phyloP scores from a whole-genome alignment of 2,113 vertebrate species.

The Bolborhynchus lineola region DNA sequence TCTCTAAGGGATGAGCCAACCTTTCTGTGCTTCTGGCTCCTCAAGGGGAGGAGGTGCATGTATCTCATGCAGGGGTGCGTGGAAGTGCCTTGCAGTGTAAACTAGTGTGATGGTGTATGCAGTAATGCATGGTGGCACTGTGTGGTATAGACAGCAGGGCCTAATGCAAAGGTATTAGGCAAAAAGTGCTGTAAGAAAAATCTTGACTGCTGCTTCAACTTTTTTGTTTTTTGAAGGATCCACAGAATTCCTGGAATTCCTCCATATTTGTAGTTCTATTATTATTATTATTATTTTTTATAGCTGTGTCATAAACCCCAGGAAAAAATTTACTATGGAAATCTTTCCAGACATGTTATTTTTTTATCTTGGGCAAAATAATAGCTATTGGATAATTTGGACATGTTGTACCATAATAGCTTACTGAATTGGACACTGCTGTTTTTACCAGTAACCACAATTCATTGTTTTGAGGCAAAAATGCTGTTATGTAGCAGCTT shows the following conservation, averaged over 20 bases:
- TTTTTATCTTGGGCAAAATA: background rate
- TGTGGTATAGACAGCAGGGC: no score
- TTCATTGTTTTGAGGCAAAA: background rate
- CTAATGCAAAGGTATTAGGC: background rate
- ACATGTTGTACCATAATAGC: background rate
- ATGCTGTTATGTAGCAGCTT: background rate
- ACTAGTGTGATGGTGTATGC: background rate
- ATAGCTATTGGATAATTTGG: background rate
- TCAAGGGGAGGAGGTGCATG: background rate
- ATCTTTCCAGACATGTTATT: background rate
- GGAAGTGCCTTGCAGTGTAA: background rate
- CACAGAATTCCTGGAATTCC: background rate
- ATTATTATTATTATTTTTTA: background rate
- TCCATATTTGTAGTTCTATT: background rate
- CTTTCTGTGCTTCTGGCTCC: background rate
- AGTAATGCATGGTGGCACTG: background rate
- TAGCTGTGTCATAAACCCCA: background rate
- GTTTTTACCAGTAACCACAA: background rate
- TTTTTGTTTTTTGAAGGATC: background rate
- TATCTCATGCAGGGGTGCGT: background rate
- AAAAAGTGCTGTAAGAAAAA: background rate
- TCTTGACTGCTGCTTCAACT: background rate
- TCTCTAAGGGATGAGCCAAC: background rate
- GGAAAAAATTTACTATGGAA: background rate
- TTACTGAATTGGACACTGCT: background rate